Evolutionary conservation across 2,888 invertebrate genomes (phyloP), one percentile per base, ranked within the genome.

Genomic region (Cataglyphis altisquamis): DNA sequence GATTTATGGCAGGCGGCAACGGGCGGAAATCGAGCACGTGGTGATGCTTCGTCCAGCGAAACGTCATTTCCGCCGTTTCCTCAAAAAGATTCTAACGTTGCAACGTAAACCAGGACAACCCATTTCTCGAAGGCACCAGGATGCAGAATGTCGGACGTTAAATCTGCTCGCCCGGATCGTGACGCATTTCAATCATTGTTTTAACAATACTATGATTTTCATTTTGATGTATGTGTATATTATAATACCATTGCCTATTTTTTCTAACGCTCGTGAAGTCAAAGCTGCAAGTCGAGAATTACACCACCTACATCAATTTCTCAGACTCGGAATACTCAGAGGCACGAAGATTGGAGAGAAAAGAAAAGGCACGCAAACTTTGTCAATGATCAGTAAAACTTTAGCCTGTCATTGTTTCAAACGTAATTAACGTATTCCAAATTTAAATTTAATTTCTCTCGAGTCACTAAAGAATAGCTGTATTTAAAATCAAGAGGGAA

Each of bases 241-340:
- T 3, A 15, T 10, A 52, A 25, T 52, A 36, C 1, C 10, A 9
- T 29, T 6, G 74, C 80, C 32, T 5, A 9, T 55, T 21, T 15
- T 21, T 84, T 87, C 82, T 88, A 85, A 73, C 32, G 57, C 64
- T 36, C 62, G 81, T 78, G 12, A 32, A 41, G 67, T 80, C 55
- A n/a, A 8, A 18, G 29, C n/a, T 32, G 29, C 18, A 1, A n/a
- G 12, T 41, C n/a, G 21, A n/a, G 21, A 45, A 45, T 60, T 41
- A 73, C 6, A 45, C 5, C 3, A 45, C 0, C 9, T n/a, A 21
- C 5, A 9, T 74, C 18, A 21, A 15, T 25, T 63, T 64, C 21
- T 48, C 21, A 74, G 4, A 32, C 60, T 32, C n/a, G 39, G 0
- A 29, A n/a, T 21, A 29, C 5, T 12, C 0, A 25, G n/a, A 48